These are phyloP conservation scores for Podabrus alpinus DNA, from an alignment of 2,888 invertebrate genomes.

Conservation along the genomic window DNA sequence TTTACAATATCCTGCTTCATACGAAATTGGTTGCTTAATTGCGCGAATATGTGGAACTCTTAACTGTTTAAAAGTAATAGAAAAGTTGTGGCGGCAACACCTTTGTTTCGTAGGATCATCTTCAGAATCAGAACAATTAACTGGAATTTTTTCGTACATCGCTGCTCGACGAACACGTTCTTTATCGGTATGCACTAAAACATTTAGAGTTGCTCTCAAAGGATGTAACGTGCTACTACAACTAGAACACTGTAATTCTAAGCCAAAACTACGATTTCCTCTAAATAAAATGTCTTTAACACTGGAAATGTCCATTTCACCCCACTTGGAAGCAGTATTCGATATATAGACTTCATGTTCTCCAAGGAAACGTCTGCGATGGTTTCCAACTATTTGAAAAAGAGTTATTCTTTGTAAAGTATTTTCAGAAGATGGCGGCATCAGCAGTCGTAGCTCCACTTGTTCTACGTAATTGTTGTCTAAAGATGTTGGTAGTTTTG, in stretches of 20 bases:
- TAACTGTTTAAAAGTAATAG: conserved; percentile 68
- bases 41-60: conserved; percentile 54
- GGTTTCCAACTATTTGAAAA: conserved; percentile 52
- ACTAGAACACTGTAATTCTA: conserved; percentile 61
- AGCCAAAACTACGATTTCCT: conserved; percentile 57
- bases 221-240: conserved; percentile 55
- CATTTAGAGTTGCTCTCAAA: conserved; percentile 46
- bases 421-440: conserved; percentile 40
- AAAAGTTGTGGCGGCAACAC: conserved; percentile 71
- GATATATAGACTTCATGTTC: conserved; percentile 51
- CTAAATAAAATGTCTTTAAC: conserved; percentile 59
- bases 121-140: conserved; percentile 60
- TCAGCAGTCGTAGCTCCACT: conserved; percentile 56
- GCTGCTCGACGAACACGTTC: conserved; percentile 42
- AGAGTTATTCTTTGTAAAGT: conserved; percentile 45
- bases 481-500: background rate
- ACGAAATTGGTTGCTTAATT: conserved; percentile 69
- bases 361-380: conserved; percentile 51
- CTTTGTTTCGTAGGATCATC: conserved; percentile 51
- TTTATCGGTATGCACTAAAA: conserved; percentile 47
- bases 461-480: conserved; percentile 50
- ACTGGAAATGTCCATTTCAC: conserved; percentile 64
- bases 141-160: conserved; percentile 46
- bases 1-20: conserved; percentile 73
- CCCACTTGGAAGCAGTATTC: conserved; percentile 58